Base-by-base conservation (phyloP, 2,113 vertebrate genomes). In the Dipodomys spectabilis region DNA sequence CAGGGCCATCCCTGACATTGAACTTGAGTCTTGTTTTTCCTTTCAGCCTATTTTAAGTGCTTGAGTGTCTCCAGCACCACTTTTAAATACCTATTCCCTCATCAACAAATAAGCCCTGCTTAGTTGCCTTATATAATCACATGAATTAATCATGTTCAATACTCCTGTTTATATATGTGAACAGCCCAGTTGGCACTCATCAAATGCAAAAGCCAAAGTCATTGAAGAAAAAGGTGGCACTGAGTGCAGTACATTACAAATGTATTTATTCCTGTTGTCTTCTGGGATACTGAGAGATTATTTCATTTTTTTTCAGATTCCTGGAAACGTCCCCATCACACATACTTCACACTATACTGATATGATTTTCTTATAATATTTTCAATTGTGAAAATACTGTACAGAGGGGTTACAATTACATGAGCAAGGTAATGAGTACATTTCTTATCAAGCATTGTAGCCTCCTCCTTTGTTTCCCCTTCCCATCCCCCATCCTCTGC, bases 1-100 rank as follows among this genome's bases (percentile, higher is more conserved):
- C 6, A 27, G 1, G 49, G 8, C 19, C 28, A 74, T 35, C 45
- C 83, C 19, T 82, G 49, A 39, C 27, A 44, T 77, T 82, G 49
- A 73, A 87, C 64, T 73, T 85, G 75, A 91, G 15, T 35, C 18
- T 32, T 86, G 3, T 12, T 64, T 71, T n/a, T 93, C 69, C 23
- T 91, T 92, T 82, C 44, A 81, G 10, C 2, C 8, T 65, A 2
- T 49, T 68, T 60, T 90, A 75, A 86, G 8, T 53, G 20, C 9
- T 79, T 93, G 30, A 1, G 8, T 85, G 92, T 86, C 69, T 5
- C 44, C 3, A 16, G 75, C 22, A 85, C 39, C n/a, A 62, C 39
- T 71, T 93, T 88, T 75, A 96, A 64, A 91, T 80, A 69, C 20
- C 65, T 78, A 0, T 96, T 57, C 1, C 23, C 71, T 6, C 89